Evolutionary conservation across 2,797 vertebrate species (phyloP), one percentile per base, ranked within the genome.

Genomic region (Epinephelus awoara): DNA sequence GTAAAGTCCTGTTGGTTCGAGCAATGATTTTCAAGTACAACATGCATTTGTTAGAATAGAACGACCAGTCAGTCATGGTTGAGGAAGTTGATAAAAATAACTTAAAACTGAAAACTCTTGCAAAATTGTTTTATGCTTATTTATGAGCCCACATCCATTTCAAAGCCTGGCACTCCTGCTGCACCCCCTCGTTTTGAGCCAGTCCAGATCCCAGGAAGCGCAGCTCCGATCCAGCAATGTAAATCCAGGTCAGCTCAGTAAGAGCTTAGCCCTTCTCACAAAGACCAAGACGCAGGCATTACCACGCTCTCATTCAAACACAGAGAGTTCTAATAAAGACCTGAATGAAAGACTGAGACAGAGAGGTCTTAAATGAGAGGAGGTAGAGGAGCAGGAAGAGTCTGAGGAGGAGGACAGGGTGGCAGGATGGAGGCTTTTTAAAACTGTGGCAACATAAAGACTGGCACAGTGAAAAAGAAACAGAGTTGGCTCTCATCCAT

Each of bases 161-260:
- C 21, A 77, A 15, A 79, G 29, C 8, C 68, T 66, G 46, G 61
- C 50, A 2, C 67, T 57, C 67, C 42, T 42, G 27, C 42, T 51
- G 38, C 10, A 29, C 63, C 80, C 2, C 5, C 0, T 76, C 44
- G 2, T 69, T 34, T 8, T 15, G 5, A 55, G 72, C 46, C 46
- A 7, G 12, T 85, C 70, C 69, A 44, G 49, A 59, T 72, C 49
- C 55, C 55, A 52, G 61, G 57, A 51, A 71, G 58, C 23, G 27
- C 64, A 40, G 67, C 73, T 80, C 78, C 47, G 46, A 75, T 86
- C 50, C 49, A 62, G 67, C 56, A 49, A 51, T 54, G 46, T 40
- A 72, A 85, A 92, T 86, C 83, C 80, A 89, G 88, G 79, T 88
- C 85, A 89, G 75, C 79, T 25, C 75, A 59, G 79, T 82, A 46